Percentiles rank a stretch among this genome's conserved stretches.
Evolutionary conservation across 1,140 invertebrate genomes (phyloP).

Genomic region (Calycopis cecrops): DNA sequence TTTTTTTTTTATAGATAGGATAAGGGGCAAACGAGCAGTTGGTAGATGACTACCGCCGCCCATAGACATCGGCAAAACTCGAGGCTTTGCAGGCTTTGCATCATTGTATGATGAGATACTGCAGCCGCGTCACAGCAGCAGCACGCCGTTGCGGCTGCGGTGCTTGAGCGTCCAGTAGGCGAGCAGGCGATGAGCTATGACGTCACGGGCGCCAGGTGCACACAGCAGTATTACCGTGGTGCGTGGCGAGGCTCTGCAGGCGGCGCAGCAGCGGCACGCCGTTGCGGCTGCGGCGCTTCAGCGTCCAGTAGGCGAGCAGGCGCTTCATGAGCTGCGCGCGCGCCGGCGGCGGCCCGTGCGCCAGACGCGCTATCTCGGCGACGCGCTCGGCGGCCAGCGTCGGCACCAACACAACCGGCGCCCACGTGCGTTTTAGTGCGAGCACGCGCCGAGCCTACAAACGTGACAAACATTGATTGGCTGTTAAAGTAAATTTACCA

Average conservation of each 20-base stretch:
- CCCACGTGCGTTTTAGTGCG: slow-evolving; percentile 89
- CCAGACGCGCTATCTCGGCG: slow-evolving; percentile 87
- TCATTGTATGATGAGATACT: too few relatives aligned
- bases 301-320: slow-evolving; percentile 94
- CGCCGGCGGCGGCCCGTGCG: slow-evolving; percentile 59
- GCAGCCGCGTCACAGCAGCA: slow-evolving; percentile 90
- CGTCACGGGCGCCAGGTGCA: too few relatives aligned
- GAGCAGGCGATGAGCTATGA: too few relatives aligned
- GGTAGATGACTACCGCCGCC: too few relatives aligned
- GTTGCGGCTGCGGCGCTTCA: slow-evolving; percentile 96
- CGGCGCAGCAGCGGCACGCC: slow-evolving; percentile 95
- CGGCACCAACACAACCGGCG: slow-evolving; percentile 94
- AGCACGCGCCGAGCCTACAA: slow-evolving; percentile 80
- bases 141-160: slow-evolving; percentile 97
- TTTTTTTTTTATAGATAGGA: too few relatives aligned
- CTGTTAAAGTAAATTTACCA: too few relatives aligned
- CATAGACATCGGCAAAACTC: too few relatives aligned
- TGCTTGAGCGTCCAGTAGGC: slow-evolving; percentile 97
- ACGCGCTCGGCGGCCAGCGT: slow-evolving; percentile 94
- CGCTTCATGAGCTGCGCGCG: slow-evolving; percentile 92
- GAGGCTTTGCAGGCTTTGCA: too few relatives aligned
- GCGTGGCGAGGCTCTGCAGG: slow-evolving; percentile 82
- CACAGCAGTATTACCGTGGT: slow-evolving; percentile 47
- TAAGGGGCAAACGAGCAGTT: too few relatives aligned
- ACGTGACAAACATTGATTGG: too few relatives aligned